Evolutionary conservation across 23 tunicate species (phyloP).

Genomic region (Clavelina lepadiformis): DNA sequence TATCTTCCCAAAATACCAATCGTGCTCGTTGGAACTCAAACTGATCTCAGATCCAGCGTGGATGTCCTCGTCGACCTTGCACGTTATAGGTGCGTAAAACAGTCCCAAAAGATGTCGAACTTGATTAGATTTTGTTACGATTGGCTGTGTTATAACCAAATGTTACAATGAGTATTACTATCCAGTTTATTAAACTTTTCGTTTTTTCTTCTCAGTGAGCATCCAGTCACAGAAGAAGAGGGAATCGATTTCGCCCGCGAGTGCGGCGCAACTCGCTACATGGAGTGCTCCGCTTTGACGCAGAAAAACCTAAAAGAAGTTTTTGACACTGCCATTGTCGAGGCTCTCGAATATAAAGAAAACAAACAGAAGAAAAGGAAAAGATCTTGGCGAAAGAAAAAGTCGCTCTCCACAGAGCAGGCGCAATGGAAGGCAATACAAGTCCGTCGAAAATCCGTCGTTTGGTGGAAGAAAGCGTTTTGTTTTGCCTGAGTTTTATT

Average conservation of each 20-base stretch:
- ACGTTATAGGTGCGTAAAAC: conserved; percentile 46
- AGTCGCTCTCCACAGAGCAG: not conserved
- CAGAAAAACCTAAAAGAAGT: conserved; percentile 62
- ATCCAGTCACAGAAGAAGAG: conserved; percentile 52
- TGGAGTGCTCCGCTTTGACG: conserved; percentile 76
- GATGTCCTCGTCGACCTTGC: conserved; percentile 76
- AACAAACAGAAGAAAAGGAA: conserved; percentile 22
- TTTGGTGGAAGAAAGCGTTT: conserved; percentile 73
- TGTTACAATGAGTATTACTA: not conserved
- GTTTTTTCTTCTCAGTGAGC: conserved; percentile 26
- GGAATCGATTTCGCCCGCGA: conserved; percentile 11
- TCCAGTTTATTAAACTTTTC: no score
- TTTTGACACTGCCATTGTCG: conserved; percentile 59
- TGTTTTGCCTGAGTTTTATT: conserved; percentile 77
- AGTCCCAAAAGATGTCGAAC: no score
- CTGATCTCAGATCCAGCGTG: conserved; percentile 58
- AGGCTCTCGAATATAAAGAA: conserved; percentile 48
- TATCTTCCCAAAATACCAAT: conserved; percentile 69
- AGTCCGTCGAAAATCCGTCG: conserved; percentile 39
- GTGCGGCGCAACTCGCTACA: conserved; percentile 51
- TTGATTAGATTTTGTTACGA: not conserved
- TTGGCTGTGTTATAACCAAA: not conserved
- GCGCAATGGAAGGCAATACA: conserved; percentile 40
- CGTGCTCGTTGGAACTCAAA: conserved; percentile 88
- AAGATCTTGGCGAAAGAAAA: conserved; percentile 13